These are phyloP conservation scores for Molossus molossus DNA, from an alignment of 2,797 vertebrate genomes.

Conservation along the genomic window DNA sequence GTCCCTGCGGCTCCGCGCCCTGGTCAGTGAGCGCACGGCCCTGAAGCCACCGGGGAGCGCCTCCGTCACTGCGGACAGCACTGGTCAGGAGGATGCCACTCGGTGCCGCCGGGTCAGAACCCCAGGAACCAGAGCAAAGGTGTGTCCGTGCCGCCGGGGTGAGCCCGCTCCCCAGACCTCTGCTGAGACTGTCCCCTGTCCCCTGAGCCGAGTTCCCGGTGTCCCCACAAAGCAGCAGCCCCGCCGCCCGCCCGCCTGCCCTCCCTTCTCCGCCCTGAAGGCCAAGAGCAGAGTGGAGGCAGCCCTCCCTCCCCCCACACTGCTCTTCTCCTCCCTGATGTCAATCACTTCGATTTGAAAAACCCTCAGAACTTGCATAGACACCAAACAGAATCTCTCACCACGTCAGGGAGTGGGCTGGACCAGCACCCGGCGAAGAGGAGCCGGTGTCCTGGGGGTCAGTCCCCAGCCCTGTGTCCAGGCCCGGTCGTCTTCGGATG, in stretches of 20 bases:
- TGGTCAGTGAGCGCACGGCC: background rate
- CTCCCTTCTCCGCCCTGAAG: background rate
- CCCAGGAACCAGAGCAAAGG: background rate
- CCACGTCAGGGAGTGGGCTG: background rate
- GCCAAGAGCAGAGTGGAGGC: background rate
- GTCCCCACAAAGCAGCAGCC: background rate
- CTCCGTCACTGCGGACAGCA: background rate
- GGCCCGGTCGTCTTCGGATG: too few relatives aligned
- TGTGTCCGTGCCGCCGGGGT: background rate
- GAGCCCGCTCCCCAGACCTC: background rate
- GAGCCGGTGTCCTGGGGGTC: too few relatives aligned
- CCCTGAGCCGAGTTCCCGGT: background rate
- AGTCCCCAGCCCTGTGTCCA: too few relatives aligned
- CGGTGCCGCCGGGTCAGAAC: background rate
- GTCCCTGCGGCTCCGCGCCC: too few relatives aligned
- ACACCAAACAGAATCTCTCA: background rate
- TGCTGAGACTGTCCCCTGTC: background rate
- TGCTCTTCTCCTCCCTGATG: background rate
- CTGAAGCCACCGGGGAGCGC: background rate
- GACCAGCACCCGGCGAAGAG: background rate
- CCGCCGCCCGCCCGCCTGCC: background rate
- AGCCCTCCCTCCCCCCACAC: background rate
- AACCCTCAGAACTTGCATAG: background rate
- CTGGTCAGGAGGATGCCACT: background rate
- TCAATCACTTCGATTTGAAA: background rate